Percentiles rank a stretch among this genome's conserved stretches.
Conservation (phyloP, 2,888 invertebrate genomes). For the Antheraea yamamai region DNA sequence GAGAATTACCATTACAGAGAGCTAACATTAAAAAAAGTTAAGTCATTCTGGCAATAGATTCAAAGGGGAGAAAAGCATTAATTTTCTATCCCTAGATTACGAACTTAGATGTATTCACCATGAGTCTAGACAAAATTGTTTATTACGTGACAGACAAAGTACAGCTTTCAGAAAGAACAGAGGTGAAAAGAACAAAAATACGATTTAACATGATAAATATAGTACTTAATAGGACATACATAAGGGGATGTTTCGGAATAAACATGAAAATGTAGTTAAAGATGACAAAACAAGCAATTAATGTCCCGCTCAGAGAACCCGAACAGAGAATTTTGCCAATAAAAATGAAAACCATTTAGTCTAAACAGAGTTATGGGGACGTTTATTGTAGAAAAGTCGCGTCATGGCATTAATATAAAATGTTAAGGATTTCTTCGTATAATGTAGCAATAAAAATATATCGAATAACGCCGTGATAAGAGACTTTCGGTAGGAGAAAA, state of each 20-base stretch:
- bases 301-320: constrained; percentile 26
- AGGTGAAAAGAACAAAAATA: constrained; percentile 54
- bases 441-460: background rate
- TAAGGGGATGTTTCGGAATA: constrained; percentile 37
- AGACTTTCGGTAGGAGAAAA: background rate
- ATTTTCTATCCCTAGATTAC: constrained; percentile 44
- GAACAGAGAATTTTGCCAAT: constrained; percentile 26
- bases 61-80: constrained; percentile 44
- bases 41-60: constrained; percentile 38
- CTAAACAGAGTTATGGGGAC: constrained; percentile 8
- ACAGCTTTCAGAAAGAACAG: constrained; percentile 34
- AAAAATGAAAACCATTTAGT: constrained; percentile 24
- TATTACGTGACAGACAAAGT: constrained; percentile 47
- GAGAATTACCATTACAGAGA: background rate
- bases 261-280: constrained; percentile 38
- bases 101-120: constrained; percentile 45
- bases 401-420: constrained; percentile 6
- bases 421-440: background rate
- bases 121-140: constrained; percentile 57
- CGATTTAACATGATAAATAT: constrained; percentile 40
- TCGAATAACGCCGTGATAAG: background rate
- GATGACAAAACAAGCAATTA: constrained; percentile 45
- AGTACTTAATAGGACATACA: constrained; percentile 44
- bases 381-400: constrained; percentile 10
- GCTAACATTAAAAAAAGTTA: background rate